These are phyloP conservation scores for Neodiprion lecontei DNA, from an alignment of 1,140 invertebrate genomes.

Conservation along the genomic window DNA sequence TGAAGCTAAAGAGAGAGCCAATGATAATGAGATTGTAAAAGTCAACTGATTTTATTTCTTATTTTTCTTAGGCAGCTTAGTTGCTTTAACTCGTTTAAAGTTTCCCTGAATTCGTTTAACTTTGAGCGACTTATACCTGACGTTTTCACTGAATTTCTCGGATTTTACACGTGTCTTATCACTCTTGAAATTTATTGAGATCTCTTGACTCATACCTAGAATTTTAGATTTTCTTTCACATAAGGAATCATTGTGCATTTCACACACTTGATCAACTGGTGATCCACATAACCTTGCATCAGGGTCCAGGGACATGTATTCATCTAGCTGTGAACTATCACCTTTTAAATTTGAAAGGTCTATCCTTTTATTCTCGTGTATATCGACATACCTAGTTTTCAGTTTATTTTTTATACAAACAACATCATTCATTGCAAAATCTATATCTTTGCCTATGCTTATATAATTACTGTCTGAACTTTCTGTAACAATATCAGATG, in stretches of 20 bases:
- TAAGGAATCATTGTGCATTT: background rate
- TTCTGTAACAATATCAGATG: slow-evolving; percentile 11
- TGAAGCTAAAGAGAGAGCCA: too few species aligned
- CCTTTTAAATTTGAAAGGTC: background rate
- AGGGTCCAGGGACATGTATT: background rate
- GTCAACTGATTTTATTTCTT: slow-evolving; percentile 31
- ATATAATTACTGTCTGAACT: slow-evolving; percentile 35
- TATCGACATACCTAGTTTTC: slow-evolving; percentile 23
- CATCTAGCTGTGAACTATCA: background rate
- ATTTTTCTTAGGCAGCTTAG: slow-evolving; percentile 43
- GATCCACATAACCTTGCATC: background rate
- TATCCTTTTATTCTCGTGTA: background rate
- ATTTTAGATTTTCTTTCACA: background rate
- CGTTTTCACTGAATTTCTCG: slow-evolving; percentile 21
- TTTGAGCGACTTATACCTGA: slow-evolving; percentile 49
- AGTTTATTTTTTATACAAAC: slow-evolving; percentile 17
- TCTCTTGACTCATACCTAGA: background rate
- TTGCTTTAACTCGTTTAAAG: slow-evolving; percentile 47
- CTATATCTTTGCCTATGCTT: slow-evolving; percentile 25
- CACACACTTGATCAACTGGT: background rate
- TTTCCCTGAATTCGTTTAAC: slow-evolving; percentile 52
- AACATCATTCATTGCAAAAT: slow-evolving; percentile 22
- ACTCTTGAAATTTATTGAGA: slow-evolving; percentile 12
- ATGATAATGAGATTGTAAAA: too few species aligned
- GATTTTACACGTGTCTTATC: background rate